Evolutionary conservation across 92 coral and sea anemone species (phyloP).

Genomic region (Epizoanthus ramosus): DNA sequence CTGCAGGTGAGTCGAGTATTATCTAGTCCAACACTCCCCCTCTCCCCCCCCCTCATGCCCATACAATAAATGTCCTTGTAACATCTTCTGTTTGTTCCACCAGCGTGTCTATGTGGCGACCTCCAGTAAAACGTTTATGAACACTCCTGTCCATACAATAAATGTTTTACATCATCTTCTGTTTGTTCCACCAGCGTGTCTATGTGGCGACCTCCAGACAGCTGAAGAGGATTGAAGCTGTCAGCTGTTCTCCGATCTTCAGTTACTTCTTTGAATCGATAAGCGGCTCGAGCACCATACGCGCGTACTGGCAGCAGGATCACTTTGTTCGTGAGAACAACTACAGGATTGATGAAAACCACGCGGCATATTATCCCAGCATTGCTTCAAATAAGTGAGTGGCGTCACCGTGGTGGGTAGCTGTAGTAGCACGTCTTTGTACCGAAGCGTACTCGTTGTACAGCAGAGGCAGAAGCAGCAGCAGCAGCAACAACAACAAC

Average conservation of each 20-base stretch:
- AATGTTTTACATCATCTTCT: not conserved
- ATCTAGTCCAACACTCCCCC: not conserved
- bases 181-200: slow-evolving; percentile 51
- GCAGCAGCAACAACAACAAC: too few relatives aligned
- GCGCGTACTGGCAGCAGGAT: slow-evolving; percentile 70
- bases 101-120: slow-evolving; percentile 68
- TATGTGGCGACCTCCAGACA: slow-evolving; percentile 73
- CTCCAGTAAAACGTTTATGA: too few relatives aligned
- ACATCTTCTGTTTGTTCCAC: not conserved
- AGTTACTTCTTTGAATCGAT: slow-evolving; percentile 75
- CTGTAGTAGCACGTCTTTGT: too few relatives aligned
- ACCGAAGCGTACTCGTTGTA: too few relatives aligned
- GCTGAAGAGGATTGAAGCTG: slow-evolving; percentile 74
- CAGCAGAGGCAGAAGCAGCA: too few relatives aligned
- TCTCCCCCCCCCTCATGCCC: too few relatives aligned
- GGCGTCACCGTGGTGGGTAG: not conserved
- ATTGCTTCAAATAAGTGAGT: slow-evolving; percentile 64
- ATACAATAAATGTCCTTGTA: not conserved
- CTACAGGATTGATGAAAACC: slow-evolving; percentile 60
- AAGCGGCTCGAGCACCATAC: slow-evolving; percentile 67
- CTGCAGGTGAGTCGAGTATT: slow-evolving; percentile 26
- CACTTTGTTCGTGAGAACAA: slow-evolving; percentile 60
- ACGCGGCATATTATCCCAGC: slow-evolving; percentile 60
- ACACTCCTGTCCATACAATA: too few relatives aligned
- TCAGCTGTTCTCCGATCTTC: slow-evolving; percentile 78